phyloP scores from a whole-genome alignment of 2,888 invertebrate species.

The Xylophagus ater region DNA sequence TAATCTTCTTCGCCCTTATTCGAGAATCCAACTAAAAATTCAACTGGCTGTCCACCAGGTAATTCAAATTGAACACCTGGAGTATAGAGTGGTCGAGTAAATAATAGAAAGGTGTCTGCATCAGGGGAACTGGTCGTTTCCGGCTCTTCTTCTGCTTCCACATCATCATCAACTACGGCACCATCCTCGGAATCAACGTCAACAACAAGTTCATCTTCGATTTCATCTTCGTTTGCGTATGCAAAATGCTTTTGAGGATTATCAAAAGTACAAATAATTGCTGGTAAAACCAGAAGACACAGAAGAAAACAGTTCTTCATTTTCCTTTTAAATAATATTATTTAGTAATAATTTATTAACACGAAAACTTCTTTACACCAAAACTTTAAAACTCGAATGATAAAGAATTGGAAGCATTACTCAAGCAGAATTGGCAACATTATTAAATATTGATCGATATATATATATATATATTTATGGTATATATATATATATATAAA shows the following conservation, averaged over 20 bases:
- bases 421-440: too few species aligned
- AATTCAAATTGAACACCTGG: slow-evolving; percentile 55
- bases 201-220: slow-evolving; percentile 60
- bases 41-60: slow-evolving; percentile 77
- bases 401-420: too few species aligned
- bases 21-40: slow-evolving; percentile 90
- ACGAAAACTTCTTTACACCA: too few species aligned
- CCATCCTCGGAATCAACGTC: slow-evolving; percentile 54
- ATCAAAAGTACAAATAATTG: slow-evolving; percentile 57
- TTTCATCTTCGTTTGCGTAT: slow-evolving; percentile 40
- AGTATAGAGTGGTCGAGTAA: slow-evolving; percentile 63
- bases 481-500: too few species aligned
- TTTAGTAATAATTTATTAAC: slow-evolving; percentile 1
- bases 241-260: slow-evolving; percentile 46
- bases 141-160: slow-evolving; percentile 44
- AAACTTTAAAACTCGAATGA: too few species aligned
- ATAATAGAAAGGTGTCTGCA: slow-evolving; percentile 83
- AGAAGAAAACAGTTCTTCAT: slow-evolving; percentile 62
- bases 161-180: slow-evolving; percentile 49
- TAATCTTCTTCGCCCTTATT: slow-evolving; percentile 91
- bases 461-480: too few species aligned
- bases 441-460: too few species aligned
- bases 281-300: slow-evolving; percentile 55
- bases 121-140: slow-evolving; percentile 66
- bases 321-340: slow-evolving; percentile 29